Percentiles rank a stretch among this genome's conserved stretches.
These are phyloP conservation scores for Nemotelus pantherinus DNA, from an alignment of 2,888 invertebrate genomes.

Conservation along the genomic window DNA sequence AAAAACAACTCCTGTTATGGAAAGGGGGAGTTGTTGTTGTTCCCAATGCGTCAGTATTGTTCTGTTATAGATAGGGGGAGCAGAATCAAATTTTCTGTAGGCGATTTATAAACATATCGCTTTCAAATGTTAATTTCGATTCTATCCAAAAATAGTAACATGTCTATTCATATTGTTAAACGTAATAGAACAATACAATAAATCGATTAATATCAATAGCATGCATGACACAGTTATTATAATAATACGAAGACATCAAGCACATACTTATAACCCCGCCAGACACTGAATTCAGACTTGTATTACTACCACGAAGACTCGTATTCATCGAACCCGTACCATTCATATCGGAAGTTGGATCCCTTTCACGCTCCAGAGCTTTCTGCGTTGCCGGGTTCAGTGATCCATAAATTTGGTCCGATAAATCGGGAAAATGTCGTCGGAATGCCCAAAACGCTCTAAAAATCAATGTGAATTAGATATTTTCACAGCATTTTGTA, in stretches of 20 bases:
- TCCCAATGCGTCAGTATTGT: too few relatives aligned
- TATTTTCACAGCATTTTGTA: too few relatives aligned
- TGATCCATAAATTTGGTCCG: conserved; percentile 82
- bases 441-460: conserved; percentile 93
- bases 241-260: conserved; percentile 22
- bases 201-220: background rate
- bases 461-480: conserved; percentile 49
- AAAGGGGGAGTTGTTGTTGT: too few relatives aligned
- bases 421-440: conserved; percentile 89
- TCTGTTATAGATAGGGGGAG: too few relatives aligned
- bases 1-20: too few relatives aligned
- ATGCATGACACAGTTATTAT: conserved; percentile 31
- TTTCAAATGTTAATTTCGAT: too few relatives aligned
- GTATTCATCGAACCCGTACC: conserved; percentile 57
- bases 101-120: too few relatives aligned
- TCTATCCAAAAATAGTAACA: too few relatives aligned
- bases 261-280: conserved; percentile 57
- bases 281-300: conserved; percentile 57
- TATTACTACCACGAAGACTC: conserved; percentile 57
- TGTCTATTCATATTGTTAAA: too few relatives aligned
- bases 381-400: conserved; percentile 80
- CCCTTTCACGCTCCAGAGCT: conserved; percentile 68
- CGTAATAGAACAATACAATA: too few relatives aligned
- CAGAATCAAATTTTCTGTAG: too few relatives aligned
- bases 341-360: conserved; percentile 57